Evolutionary conservation across 1,140 invertebrate genomes (phyloP).

Genomic region (Thrips palmi): DNA sequence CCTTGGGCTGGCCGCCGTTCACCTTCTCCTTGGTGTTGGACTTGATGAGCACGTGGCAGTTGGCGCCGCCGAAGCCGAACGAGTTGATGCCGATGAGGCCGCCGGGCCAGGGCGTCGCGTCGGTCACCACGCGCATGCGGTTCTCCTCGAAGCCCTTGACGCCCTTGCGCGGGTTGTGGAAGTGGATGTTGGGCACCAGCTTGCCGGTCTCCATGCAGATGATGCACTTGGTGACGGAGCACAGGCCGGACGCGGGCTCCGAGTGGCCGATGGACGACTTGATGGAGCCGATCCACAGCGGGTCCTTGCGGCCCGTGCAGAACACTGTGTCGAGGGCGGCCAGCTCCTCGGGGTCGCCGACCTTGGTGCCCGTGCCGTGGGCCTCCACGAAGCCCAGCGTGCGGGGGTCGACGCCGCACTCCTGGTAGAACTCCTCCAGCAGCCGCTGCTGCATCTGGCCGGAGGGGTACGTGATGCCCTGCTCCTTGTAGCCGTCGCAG

Average conservation of each 20-base stretch:
- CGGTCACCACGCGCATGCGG: constrained; percentile 39
- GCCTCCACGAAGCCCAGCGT: constrained; percentile 70
- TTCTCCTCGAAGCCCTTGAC: constrained; percentile 42
- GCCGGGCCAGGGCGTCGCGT: constrained; percentile 39
- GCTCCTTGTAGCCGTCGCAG: constrained; percentile 75
- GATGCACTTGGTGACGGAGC: constrained; percentile 58
- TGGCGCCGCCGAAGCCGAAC: constrained; percentile 43
- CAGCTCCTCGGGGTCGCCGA: constrained; percentile 77
- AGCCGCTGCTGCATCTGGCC: constrained; percentile 61
- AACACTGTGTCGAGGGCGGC: constrained; percentile 69
- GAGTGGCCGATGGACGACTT: constrained; percentile 91
- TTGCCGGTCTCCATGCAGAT: constrained; percentile 46
- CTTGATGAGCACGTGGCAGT: constrained; percentile 46
- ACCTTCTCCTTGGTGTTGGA: constrained; percentile 30
- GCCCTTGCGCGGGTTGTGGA: constrained; percentile 40
- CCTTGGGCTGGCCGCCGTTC: constrained; percentile 26
- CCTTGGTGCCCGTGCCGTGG: constrained; percentile 59
- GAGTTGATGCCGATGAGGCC: constrained; percentile 34
- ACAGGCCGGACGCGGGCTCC: constrained; percentile 75
- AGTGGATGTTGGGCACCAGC: constrained; percentile 58
- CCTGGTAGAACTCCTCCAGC: constrained; percentile 69
- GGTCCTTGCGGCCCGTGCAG: constrained; percentile 40
- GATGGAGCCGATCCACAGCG: constrained; percentile 70
- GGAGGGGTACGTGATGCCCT: constrained; percentile 83
- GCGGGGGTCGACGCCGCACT: constrained; percentile 53